These are phyloP conservation scores for Natrix natrix DNA, from an alignment of 2,797 vertebrate genomes.

Conservation along the genomic window DNA sequence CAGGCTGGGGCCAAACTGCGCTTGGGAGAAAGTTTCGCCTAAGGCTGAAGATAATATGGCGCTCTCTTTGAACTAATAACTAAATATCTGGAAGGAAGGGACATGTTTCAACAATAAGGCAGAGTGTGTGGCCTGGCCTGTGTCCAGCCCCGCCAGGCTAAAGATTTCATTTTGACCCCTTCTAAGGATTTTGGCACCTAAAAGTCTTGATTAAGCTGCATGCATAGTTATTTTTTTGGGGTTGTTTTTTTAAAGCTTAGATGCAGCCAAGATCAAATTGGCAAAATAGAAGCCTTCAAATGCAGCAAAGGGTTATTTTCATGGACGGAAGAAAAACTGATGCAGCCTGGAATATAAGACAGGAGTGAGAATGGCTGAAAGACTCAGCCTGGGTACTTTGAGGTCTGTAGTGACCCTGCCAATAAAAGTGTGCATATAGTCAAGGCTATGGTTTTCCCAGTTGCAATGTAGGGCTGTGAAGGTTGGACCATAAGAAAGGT, in stretches of 20 bases:
- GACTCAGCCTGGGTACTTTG: neutral
- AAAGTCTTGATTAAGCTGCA: neutral
- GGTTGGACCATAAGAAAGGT: too few relatives aligned
- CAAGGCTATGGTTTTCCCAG: too few relatives aligned
- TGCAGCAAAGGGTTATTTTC: fast-evolving
- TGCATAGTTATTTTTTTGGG: neutral
- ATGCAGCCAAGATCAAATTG: neutral
- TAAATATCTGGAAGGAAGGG: neutral
- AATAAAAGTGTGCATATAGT: too few relatives aligned
- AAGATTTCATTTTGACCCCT: slow-evolving; percentile 10
- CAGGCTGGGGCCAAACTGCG: neutral
- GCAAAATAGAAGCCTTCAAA: neutral
- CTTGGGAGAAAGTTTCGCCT: slow-evolving; percentile 1
- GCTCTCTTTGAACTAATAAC: slow-evolving; percentile 20
- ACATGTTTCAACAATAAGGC: slow-evolving; percentile 8
- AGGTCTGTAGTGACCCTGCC: too few relatives aligned
- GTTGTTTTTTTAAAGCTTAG: neutral
- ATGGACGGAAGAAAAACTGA: neutral
- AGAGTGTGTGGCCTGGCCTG: slow-evolving; percentile 28
- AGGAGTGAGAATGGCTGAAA: neutral
- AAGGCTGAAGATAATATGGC: slow-evolving; percentile 19
- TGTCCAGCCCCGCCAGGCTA: slow-evolving; percentile 7
- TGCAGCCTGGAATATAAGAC: neutral
- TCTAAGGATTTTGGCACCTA: slow-evolving; percentile 19
- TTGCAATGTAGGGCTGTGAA: too few relatives aligned